Evolutionary conservation across 2,888 invertebrate species (phyloP).

Genomic region (Aphodius sticticus): DNA sequence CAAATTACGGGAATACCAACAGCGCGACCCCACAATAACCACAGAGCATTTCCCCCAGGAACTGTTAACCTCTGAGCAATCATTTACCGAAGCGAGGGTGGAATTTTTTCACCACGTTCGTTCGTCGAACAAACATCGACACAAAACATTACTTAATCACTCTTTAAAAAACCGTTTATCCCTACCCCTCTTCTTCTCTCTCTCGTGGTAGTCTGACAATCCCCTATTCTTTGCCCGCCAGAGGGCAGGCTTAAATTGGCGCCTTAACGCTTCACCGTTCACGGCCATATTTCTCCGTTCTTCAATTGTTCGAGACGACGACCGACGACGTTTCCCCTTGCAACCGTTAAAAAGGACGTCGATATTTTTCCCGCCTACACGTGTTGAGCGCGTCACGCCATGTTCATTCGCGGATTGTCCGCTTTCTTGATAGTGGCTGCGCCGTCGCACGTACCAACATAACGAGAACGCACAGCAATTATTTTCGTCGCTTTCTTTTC

Average conservation of each 20-base stretch:
- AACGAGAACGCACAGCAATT: not conserved
- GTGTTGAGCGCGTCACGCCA: not conserved
- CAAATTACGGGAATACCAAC: no score
- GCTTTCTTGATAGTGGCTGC: not conserved
- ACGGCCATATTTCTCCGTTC: conserved; percentile 17
- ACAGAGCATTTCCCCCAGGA: not conserved
- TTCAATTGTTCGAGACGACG: not conserved
- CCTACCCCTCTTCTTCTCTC: not conserved
- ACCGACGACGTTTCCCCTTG: not conserved
- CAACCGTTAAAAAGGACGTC: conserved; percentile 8
- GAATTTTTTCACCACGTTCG: not conserved
- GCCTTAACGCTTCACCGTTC: conserved; percentile 30
- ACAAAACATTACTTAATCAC: not conserved
- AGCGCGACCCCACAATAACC: no score
- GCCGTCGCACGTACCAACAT: not conserved
- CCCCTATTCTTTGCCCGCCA: conserved; percentile 17
- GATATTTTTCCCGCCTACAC: conserved; percentile 11
- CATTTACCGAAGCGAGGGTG: not conserved
- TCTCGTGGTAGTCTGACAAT: not conserved
- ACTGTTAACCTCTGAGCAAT: conserved; percentile 4
- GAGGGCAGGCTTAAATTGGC: conserved; percentile 33
- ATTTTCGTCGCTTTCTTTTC: not conserved
- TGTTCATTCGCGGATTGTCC: not conserved
- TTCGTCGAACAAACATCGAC: not conserved
- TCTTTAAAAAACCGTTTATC: conserved; percentile 4